Evolutionary conservation across 2,797 vertebrate genomes (phyloP), one percentile per base, ranked within the genome.

Genomic region (Paedocypris micromegethes): DNA sequence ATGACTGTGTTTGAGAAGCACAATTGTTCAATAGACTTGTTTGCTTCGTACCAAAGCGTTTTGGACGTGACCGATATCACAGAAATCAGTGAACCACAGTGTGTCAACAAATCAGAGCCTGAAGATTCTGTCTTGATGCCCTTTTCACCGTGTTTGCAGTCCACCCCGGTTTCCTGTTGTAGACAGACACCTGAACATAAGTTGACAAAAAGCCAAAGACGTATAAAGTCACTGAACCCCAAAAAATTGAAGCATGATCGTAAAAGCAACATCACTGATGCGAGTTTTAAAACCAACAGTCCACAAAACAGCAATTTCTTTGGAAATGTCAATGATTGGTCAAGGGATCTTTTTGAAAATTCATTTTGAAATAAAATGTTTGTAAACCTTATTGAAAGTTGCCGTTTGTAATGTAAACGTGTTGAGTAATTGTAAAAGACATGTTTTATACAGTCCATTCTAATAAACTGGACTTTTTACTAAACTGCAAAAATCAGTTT

Each of bases 21-120:
- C 48, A 76, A 90, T 72, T 89, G 79, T 77, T 91, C 90, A 23
- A 81, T 81, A 39, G 88, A 91, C 67, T 72, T 91, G 2, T 91
- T 91, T 66, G 40, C 70, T 66, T 64, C 59, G 77, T 80, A 81
- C 9, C 42, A 72, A 9, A 75, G 3, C 4, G 58, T 74, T 41
- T 4, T 39, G 3, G 71, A 73, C 50, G 60, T 63, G 65, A 61
- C 44, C 37, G 53, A 64, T 59, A n/a, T 44, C 9, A 38, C 48
- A 4, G 66, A 73, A 9, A 47, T 9, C 3, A 56, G 59, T 61
- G 45, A 63, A 70, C 45, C 3, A 6, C 59, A 44, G 37, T 61
- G 57, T 52, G 40, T 58, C 52, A 68, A 58, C 39, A 5, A 7
- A 43, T 54, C 9, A 48, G 71, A 72, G 41, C 8, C 51, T 44